Evolutionary conservation across 2,888 invertebrate genomes (phyloP), one percentile per base, ranked within the genome.

Genomic region (Leucoma salicis): DNA sequence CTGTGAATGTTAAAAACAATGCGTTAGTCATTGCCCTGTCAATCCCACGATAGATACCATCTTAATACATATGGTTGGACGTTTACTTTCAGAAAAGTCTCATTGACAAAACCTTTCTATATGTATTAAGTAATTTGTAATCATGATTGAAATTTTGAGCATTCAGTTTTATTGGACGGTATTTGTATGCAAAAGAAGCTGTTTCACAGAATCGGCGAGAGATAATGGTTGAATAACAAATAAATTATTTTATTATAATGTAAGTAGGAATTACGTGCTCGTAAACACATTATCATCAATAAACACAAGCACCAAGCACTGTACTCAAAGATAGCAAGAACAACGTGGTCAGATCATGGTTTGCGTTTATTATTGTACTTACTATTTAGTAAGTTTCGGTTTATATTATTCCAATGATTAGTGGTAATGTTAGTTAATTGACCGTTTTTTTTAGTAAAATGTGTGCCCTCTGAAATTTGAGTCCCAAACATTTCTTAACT

Each of bases 181-280:
- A 16, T 16, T 16, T 6, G 6, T 8, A 4, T 21, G 21, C 21
- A 21, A 29, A 12, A 12, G 27, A 29, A 13, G 8, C 4, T 13
- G 12, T 3, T 13, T 13, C 3, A 3, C 6, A 29, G 13, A 29
- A 29, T 29, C 29, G 5, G 3, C 2, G 10, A 5, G 13, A 3
- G 29, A 29, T 29, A 15, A 52, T 31, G 46, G 43, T 42, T 31
- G 39, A 46, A 44, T 31, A 52, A 42, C 21, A 46, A 35, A 18
- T 33, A 46, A 28, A 31, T 38, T 37, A 33, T 31, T 45, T 36
- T 33, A 37, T 24, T 33, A 31, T 29, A 13, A 29, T 29, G 1
- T 1, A 5, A 31, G 14, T 29, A 7, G n/a, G 3, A 25, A 5
- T 29, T 13, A 8, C 13, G 13, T 29, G 29, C 14, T 29, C 13